These are phyloP conservation scores for Sepiola atlantica DNA, from an alignment of 2,888 invertebrate species.

Conservation along the genomic window DNA sequence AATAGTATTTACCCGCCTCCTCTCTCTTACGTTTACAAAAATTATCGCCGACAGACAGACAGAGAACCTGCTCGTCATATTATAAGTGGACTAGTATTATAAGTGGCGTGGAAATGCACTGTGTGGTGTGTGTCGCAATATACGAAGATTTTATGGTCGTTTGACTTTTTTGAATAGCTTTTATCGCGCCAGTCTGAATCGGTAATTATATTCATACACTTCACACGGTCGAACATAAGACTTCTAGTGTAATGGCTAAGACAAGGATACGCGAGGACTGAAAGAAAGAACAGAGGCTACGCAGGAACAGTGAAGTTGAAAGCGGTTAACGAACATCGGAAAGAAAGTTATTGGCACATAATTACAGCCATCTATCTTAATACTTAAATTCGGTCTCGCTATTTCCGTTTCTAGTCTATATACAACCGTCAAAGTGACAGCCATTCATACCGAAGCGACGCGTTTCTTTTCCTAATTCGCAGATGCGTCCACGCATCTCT, in stretches of 20 bases:
- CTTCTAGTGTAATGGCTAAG: neutral
- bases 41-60: too few relatives aligned
- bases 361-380: neutral
- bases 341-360: neutral
- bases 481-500: neutral
- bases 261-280: neutral
- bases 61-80: too few relatives aligned
- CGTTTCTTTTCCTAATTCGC: neutral
- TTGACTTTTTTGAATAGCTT: neutral
- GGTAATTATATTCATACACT: neutral
- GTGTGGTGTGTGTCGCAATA: neutral
- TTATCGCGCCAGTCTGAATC: neutral
- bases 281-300: neutral
- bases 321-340: neutral
- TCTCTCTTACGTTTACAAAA: too few relatives aligned
- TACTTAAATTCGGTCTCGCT: neutral
- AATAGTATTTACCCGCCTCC: too few relatives aligned
- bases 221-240: neutral
- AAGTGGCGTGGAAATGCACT: neutral
- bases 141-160: neutral
- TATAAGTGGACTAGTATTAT: too few relatives aligned
- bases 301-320: neutral
- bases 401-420: neutral
- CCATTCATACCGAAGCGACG: neutral
- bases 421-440: neutral